These are phyloP conservation scores for Eugnorisma glareosa DNA, from an alignment of 2,888 invertebrate species.

Conservation along the genomic window DNA sequence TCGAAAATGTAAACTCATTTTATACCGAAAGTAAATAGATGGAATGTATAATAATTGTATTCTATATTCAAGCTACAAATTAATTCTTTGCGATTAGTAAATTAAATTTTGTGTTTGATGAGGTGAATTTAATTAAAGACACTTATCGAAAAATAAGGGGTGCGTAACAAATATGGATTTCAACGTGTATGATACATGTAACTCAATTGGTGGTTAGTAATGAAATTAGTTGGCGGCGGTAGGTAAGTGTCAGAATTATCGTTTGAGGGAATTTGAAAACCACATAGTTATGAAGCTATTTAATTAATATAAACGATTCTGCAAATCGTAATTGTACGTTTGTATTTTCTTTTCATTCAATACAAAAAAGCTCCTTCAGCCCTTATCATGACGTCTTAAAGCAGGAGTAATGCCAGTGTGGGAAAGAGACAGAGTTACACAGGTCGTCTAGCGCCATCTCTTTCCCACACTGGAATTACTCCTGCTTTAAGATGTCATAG, in stretches of 20 bases:
- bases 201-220: conserved; percentile 28
- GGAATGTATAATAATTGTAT: background rate
- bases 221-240: conserved; percentile 20
- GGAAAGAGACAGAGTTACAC: too few relatives aligned
- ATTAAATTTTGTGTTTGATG: background rate
- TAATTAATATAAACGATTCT: background rate
- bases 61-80: background rate
- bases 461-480: too few relatives aligned
- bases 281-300: background rate
- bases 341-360: background rate
- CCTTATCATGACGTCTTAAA: too few relatives aligned
- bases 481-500: too few relatives aligned
- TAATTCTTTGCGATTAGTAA: background rate
- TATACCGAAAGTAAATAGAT: background rate
- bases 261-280: conserved; percentile 18
- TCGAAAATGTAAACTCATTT: background rate
- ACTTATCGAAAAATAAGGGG: conserved; percentile 1
- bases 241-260: conserved; percentile 33
- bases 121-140: conserved; percentile 1
- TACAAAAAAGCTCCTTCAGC: background rate
- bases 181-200: conserved; percentile 20
- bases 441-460: too few relatives aligned
- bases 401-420: too few relatives aligned
- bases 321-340: background rate
- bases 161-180: conserved; percentile 24